phyloP scores from a whole-genome alignment of 1,140 invertebrate species.

The Pissodes strobi region DNA sequence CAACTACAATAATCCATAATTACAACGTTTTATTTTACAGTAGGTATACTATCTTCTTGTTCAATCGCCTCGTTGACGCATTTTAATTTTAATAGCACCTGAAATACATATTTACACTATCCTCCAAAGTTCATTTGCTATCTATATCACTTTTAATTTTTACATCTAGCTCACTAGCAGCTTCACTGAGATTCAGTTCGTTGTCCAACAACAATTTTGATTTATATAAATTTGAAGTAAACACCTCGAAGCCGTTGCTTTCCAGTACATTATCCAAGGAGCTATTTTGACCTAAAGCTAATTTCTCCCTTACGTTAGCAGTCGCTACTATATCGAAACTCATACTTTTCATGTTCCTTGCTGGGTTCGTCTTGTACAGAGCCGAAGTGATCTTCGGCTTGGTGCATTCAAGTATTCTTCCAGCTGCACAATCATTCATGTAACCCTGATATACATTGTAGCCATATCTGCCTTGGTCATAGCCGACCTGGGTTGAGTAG shows the following conservation, averaged over 20 bases:
- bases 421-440: constrained; percentile 57
- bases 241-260: constrained; percentile 29
- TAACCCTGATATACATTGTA: constrained; percentile 67
- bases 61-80: too few species aligned
- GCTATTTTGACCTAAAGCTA: constrained; percentile 17
- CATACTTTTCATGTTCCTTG: constrained; percentile 24
- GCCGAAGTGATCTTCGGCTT: constrained; percentile 70
- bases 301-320: constrained; percentile 9
- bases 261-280: constrained; percentile 30
- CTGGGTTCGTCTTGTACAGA: constrained; percentile 61
- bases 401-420: constrained; percentile 58
- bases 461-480: constrained; percentile 71
- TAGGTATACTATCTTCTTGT: too few species aligned
- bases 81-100: too few species aligned
- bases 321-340: constrained; percentile 26
- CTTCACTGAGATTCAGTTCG: constrained; percentile 3
- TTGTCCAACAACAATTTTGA: constrained; percentile 16
- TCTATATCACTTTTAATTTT: too few species aligned
- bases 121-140: too few species aligned
- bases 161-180: constrained; percentile 18
- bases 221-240: constrained; percentile 16
- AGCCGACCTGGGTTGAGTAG: constrained; percentile 77
- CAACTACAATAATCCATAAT: too few species aligned
- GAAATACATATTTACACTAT: too few species aligned
- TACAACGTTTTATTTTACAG: too few species aligned